Evolutionary conservation across 2,113 vertebrate genomes (phyloP), one percentile per base, ranked within the genome.

Genomic region (Rhegmatorhina hoffmannsi): DNA sequence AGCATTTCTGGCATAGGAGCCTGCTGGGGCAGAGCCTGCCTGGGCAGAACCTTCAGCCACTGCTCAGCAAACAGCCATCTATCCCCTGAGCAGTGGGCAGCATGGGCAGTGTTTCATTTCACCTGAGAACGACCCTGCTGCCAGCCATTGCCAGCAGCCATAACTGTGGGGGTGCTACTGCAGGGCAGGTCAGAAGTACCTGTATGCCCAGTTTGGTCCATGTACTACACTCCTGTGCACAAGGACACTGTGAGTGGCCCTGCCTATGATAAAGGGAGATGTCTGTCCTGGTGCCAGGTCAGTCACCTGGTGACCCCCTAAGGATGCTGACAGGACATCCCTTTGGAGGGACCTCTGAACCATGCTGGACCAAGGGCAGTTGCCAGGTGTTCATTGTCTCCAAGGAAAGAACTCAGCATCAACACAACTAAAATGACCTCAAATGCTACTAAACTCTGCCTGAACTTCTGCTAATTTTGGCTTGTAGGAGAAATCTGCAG

Each of bases 381-480:
- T 1, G 4, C 40, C 2, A 9, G n/a, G 73, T 59, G 43, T 7
- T 15, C 2, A 5, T 14, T 10, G 0, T 25, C 56, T 47, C 69
- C 0, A 2, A 76, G 63, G 24, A 53, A 29, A 44, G 70, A 63
- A 52, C 21, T 90, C 38, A 8, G 60, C 58, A 17, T 4, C 12
- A 53, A 53, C 47, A 44, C 38, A 70, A 49, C 4, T 7, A 60
- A 78, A 92, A 68, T 17, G 53, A 92, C 79, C 83, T 58, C 9
- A 0, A 72, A 89, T 5, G 25, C 92, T 88, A 63, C 88, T 88
- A 8, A 88, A 78, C 79, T 88, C 84, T 84, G 85, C 72, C 82
- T 92, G 95, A 95, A 94, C 88, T 62, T 89, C 91, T 67, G 92
- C 84, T 77, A 38, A 81, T 90, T 90, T 93, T 77, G 92, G 89